phyloP scores from a whole-genome alignment of 2,113 vertebrate genomes.

The Sylvia atricapilla region DNA sequence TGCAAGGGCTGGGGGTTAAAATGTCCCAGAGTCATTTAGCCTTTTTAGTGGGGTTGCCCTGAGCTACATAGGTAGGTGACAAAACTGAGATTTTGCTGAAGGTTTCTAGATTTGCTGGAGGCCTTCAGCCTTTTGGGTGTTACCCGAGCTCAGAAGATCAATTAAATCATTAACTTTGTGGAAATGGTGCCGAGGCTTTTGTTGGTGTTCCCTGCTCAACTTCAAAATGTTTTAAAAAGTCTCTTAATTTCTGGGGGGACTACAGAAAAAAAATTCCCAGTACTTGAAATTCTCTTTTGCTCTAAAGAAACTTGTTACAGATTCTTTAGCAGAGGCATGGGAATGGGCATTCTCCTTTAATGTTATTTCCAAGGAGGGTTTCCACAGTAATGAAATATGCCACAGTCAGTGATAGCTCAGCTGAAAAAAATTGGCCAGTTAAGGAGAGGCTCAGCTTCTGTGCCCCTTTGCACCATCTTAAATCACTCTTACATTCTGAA shows the following conservation, averaged over 20 bases:
- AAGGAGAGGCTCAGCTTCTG: not conserved
- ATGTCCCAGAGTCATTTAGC: not conserved
- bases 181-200: not conserved
- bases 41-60: not conserved
- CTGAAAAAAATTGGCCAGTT: not conserved
- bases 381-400: slow-evolving; percentile 15
- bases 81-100: not conserved
- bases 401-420: not conserved
- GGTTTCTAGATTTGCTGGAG: not conserved
- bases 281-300: not conserved
- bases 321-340: not conserved
- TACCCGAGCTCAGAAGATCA: not conserved
- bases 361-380: not conserved
- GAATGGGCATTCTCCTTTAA: not conserved
- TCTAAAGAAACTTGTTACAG: not conserved
- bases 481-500: not conserved
- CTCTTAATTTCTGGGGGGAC: not conserved
- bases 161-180: not conserved
- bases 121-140: not conserved
- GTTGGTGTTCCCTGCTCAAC: not conserved
- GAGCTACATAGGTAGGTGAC: not conserved
- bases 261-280: not conserved
- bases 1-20: not conserved
- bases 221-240: not conserved
- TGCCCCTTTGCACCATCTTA: not conserved